These are phyloP conservation scores for Arge pagana DNA, from an alignment of 2,888 invertebrate genomes.

Conservation along the genomic window DNA sequence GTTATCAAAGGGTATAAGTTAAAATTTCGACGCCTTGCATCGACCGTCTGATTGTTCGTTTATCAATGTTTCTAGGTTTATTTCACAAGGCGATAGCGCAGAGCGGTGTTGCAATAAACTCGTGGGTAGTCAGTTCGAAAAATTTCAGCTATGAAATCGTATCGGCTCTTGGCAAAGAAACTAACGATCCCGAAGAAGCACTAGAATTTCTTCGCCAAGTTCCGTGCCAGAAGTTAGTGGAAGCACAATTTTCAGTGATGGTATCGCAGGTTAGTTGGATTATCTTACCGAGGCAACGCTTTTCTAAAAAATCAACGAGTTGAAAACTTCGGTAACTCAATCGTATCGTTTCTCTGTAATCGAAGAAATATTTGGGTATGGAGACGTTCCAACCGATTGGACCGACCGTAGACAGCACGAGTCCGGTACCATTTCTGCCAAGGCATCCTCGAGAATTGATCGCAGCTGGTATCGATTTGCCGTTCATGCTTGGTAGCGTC, in stretches of 20 bases:
- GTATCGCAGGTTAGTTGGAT: slow-evolving; percentile 23
- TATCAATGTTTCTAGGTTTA: slow-evolving; percentile 33
- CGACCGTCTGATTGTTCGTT: too few relatives aligned
- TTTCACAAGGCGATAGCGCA: slow-evolving; percentile 46
- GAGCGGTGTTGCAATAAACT: slow-evolving; percentile 35
- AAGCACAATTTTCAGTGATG: slow-evolving; percentile 38
- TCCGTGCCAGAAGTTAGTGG: slow-evolving; percentile 44
- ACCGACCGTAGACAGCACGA: slow-evolving; percentile 31
- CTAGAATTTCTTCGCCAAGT: slow-evolving; percentile 36
- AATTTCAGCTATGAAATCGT: background rate
- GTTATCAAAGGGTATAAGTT: slow-evolving; percentile 42
- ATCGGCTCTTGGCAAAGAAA: slow-evolving; percentile 37
- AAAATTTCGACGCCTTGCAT: too few relatives aligned
- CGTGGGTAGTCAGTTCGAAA: slow-evolving; percentile 28
- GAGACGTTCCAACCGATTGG: slow-evolving; percentile 12
- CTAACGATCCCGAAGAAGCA: slow-evolving; percentile 34
- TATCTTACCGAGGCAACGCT: slow-evolving; percentile 26
- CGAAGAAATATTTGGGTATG: too few relatives aligned
- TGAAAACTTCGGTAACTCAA: too few relatives aligned
- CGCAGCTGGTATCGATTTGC: slow-evolving; percentile 56
- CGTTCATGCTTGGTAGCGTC: slow-evolving; percentile 60
- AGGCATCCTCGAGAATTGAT: slow-evolving; percentile 45
- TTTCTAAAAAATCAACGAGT: too few relatives aligned
- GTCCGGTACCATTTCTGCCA: slow-evolving; percentile 37
- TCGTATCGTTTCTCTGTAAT: too few relatives aligned